phyloP scores from a whole-genome alignment of 2,113 vertebrate species.

The Oryctolagus cuniculus region mOryCun1.1 NC_091434.1:110432501-110433000 shows the following conservation, averaged over 20 bases:
- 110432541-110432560: background rate
- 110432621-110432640: background rate
- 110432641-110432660: background rate
- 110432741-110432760: background rate
- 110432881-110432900: background rate
- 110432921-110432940: background rate
- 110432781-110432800: background rate
- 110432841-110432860: background rate
- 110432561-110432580: background rate
- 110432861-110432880: background rate
- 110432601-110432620: background rate
- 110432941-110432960: background rate
- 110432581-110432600: background rate
- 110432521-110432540: background rate
- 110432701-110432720: background rate
- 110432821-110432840: background rate
- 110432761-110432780: background rate
- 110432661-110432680: background rate
- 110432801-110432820: background rate
- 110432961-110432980: background rate
- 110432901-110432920: background rate
- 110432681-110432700: background rate
- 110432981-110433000: background rate
- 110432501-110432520: background rate
- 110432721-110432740: background rate